Evolutionary conservation across 2,113 vertebrate genomes (phyloP).

Genomic region (Pollimyrus isidori): DNA sequence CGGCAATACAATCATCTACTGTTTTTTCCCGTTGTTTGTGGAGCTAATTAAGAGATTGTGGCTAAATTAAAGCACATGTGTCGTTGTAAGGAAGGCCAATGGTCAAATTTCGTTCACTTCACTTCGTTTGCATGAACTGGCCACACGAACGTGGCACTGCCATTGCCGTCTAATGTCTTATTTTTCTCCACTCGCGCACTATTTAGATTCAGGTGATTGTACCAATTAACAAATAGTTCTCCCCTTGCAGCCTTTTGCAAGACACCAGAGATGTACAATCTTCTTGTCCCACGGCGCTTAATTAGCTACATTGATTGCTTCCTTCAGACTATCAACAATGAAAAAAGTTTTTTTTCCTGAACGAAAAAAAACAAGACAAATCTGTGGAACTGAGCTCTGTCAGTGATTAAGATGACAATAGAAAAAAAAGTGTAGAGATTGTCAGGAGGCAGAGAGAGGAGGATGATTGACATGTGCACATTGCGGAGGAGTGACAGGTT

Average conservation of each 20-base stretch:
- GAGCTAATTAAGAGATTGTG: background rate
- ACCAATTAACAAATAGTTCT: slow-evolving; percentile 12
- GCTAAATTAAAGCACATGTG: background rate
- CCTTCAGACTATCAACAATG: slow-evolving; percentile 20
- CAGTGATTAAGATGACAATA: slow-evolving; percentile 16
- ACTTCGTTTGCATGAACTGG: background rate
- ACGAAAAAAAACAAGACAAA: background rate
- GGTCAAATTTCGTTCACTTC: background rate
- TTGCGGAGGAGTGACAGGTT: slow-evolving; percentile 21
- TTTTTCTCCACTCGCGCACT: background rate
- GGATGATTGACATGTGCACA: slow-evolving; percentile 18
- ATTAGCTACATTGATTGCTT: slow-evolving; percentile 25
- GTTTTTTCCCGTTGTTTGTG: background rate
- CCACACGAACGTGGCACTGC: background rate
- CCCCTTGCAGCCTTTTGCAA: slow-evolving; percentile 12
- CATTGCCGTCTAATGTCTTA: background rate
- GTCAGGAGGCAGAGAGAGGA: background rate
- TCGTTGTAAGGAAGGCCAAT: background rate
- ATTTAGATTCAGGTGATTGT: slow-evolving; percentile 11
- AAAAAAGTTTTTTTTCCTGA: background rate
- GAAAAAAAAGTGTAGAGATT: background rate
- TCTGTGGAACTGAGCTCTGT: slow-evolving; percentile 5
- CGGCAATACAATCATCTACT: slow-evolving; percentile 6
- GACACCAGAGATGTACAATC: slow-evolving; percentile 15
- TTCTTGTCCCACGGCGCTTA: slow-evolving; percentile 21